Percentiles rank a stretch among this genome's conserved stretches.
phyloP scores from a whole-genome alignment of 2,888 invertebrate species.

The Timema cristinae region DNA sequence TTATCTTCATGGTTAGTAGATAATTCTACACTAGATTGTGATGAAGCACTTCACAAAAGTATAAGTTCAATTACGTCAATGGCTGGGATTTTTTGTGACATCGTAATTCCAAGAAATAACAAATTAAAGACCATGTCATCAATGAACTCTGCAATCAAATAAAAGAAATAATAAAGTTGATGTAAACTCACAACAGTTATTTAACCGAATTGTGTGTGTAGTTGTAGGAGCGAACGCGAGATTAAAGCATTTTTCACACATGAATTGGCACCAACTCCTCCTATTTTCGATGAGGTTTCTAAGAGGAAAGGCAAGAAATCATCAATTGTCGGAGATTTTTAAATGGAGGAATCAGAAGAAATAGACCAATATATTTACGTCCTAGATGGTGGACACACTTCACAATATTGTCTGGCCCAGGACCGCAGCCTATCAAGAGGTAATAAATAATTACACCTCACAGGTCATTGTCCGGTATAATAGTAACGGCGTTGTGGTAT shows the following conservation, averaged over 20 bases:
- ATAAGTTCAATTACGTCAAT: neutral
- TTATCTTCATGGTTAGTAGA: neutral
- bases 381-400: neutral
- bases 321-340: neutral
- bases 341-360: neutral
- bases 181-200: neutral
- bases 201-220: neutral
- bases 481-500: neutral
- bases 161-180: neutral
- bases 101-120: no score
- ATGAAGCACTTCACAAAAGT: no score
- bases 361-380: neutral
- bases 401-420: neutral
- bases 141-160: neutral
- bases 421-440: neutral
- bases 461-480: neutral
- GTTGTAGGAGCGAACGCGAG: neutral
- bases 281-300: neutral
- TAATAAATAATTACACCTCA: neutral
- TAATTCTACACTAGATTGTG: neutral
- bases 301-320: neutral
- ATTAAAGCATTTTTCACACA: neutral
- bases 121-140: neutral
- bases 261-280: neutral
- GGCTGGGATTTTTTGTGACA: neutral